Evolutionary conservation across 2,113 vertebrate genomes (phyloP).

Genomic region (Heterochromis multidens): DNA sequence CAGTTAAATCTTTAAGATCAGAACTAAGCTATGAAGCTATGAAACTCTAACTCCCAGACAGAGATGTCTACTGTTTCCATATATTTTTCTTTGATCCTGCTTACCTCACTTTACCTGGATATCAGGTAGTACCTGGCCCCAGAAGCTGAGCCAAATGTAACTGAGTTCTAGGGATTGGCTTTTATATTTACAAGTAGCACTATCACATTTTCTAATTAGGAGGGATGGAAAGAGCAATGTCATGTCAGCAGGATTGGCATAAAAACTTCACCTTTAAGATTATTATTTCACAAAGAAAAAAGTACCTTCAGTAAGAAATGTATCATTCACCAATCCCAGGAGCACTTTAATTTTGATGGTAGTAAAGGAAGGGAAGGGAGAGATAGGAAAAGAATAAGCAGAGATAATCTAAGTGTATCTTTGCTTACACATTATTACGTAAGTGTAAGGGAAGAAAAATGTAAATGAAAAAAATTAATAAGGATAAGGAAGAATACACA

Average conservation of each 20-base stretch:
- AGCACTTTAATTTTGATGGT: slow-evolving; percentile 33
- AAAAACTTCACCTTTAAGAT: slow-evolving; percentile 44
- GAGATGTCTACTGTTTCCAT: slow-evolving; percentile 28
- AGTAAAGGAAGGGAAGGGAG: neutral
- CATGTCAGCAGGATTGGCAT: slow-evolving; percentile 54
- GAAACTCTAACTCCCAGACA: slow-evolving; percentile 25
- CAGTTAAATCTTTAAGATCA: slow-evolving; percentile 48
- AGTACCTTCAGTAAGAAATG: slow-evolving; percentile 8
- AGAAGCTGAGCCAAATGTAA: slow-evolving; percentile 42
- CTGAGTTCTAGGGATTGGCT: slow-evolving; percentile 43
- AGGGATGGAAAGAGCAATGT: slow-evolving; percentile 60
- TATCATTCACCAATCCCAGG: slow-evolving; percentile 40
- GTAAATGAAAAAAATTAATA: neutral
- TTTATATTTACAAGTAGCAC: slow-evolving; percentile 57
- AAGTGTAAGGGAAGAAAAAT: slow-evolving; percentile 14
- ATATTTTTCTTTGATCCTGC: slow-evolving; percentile 41
- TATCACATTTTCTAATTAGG: slow-evolving; percentile 77
- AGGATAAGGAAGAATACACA: neutral
- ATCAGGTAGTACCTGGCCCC: slow-evolving; percentile 39
- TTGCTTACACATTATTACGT: neutral
- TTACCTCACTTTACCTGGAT: neutral
- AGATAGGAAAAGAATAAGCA: slow-evolving; percentile 2
- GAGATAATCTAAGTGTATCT: slow-evolving; percentile 21
- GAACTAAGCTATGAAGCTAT: slow-evolving; percentile 21
- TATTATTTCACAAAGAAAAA: slow-evolving; percentile 34